These are phyloP conservation scores for Tamias sibiricus DNA, from an alignment of 2,113 vertebrate genomes.

Conservation along the genomic window DNA sequence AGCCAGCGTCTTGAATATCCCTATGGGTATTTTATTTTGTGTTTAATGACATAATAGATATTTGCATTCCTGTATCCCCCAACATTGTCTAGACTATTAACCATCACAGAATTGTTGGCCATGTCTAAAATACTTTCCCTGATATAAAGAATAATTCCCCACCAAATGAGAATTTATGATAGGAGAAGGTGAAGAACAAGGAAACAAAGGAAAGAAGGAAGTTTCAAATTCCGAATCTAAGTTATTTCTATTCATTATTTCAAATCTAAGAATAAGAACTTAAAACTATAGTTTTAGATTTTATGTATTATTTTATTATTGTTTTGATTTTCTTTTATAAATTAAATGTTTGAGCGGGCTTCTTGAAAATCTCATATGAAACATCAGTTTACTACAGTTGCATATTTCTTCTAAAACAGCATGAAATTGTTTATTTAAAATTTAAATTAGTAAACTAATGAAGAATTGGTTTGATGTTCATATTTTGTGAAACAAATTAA, in stretches of 20 bases:
- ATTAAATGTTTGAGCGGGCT: not conserved
- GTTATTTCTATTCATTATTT: not conserved
- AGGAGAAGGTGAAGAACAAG: no score
- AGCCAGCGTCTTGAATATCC: not conserved
- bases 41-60: not conserved
- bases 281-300: not conserved
- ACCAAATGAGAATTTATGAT: not conserved
- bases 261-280: not conserved
- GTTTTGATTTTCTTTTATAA: not conserved
- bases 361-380: not conserved
- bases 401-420: not conserved
- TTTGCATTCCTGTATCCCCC: not conserved
- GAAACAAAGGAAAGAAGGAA: not conserved
- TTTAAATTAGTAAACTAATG: not conserved
- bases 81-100: not conserved
- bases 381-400: not conserved
- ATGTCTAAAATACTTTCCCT: not conserved
- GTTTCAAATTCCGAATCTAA: not conserved
- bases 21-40: not conserved
- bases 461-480: not conserved
- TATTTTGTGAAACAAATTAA: not conserved
- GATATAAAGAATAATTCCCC: not conserved
- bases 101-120: not conserved
- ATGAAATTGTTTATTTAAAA: not conserved
- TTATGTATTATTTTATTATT: not conserved